These are phyloP conservation scores for Euthynnus affinis DNA, from an alignment of 2,797 vertebrate genomes.

Conservation along the genomic window DNA sequence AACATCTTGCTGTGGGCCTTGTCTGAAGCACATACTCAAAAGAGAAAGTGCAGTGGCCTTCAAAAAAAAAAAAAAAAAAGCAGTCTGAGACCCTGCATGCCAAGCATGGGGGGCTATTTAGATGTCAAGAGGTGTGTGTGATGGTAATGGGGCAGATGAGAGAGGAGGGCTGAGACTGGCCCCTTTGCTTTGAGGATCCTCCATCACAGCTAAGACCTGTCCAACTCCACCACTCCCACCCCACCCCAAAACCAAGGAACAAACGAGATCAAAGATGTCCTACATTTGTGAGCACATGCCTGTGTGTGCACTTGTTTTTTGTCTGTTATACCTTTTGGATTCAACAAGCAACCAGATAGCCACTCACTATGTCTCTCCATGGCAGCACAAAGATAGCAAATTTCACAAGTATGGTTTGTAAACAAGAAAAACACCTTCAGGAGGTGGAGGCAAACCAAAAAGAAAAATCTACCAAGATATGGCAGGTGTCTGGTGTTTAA, in stretches of 20 bases:
- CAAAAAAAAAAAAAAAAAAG: conserved; percentile 25
- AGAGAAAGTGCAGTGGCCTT: conserved; percentile 59
- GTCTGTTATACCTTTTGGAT: conserved; percentile 22
- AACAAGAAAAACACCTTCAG: neutral
- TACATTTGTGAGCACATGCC: conserved; percentile 51
- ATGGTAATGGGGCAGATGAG: conserved; percentile 82
- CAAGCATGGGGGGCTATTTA: conserved; percentile 76
- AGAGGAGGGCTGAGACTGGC: conserved; percentile 73
- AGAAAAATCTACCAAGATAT: neutral
- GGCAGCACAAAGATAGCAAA: neutral
- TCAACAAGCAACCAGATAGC: conserved; percentile 14
- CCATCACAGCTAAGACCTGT: conserved; percentile 65
- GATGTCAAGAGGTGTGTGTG: conserved; percentile 82
- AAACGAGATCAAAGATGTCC: conserved; percentile 66
- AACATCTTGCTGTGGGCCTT: conserved; percentile 11
- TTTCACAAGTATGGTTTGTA: neutral
- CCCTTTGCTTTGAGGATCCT: conserved; percentile 77
- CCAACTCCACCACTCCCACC: conserved; percentile 53
- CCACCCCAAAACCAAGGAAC: conserved; percentile 41
- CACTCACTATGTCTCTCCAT: neutral
- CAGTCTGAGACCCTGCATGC: conserved; percentile 58
- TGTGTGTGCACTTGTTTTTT: conserved; percentile 45
- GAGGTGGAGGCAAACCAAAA: neutral
- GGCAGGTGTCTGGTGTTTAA: conserved; percentile 1
- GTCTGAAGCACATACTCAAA: conserved; percentile 44